Conservation (phyloP, 2,113 vertebrate species). For the Ariopsis seemanni region DNA sequence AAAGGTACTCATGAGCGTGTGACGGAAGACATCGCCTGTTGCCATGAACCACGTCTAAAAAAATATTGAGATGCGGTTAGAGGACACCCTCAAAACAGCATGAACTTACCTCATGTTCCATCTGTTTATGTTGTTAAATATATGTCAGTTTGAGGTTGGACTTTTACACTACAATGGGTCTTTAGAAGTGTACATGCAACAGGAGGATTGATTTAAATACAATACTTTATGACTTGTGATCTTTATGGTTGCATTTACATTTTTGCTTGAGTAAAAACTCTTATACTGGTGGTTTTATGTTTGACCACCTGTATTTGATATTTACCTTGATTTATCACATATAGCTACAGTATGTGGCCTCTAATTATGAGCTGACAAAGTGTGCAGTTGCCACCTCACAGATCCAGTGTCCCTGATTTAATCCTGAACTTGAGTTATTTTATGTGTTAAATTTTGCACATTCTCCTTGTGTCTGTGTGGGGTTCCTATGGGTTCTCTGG, state of each 20-base stretch:
- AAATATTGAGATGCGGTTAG: conserved; percentile 49
- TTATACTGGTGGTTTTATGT: not conserved
- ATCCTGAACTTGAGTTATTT: too few relatives aligned
- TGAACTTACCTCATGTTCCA: conserved; percentile 33
- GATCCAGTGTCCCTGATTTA: too few relatives aligned
- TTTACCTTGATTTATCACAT: conserved; percentile 13
- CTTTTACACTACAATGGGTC: not conserved
- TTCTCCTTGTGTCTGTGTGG: not conserved
- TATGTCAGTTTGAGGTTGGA: not conserved
- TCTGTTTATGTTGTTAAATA: conserved; percentile 36
- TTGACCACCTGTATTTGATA: not conserved
- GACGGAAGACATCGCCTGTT: conserved; percentile 18
- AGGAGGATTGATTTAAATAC: not conserved
- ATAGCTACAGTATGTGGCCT: not conserved
- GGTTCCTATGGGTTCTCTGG: not conserved
- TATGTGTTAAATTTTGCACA: not conserved
- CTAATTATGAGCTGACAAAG: not conserved
- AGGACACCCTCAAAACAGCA: conserved; percentile 43
- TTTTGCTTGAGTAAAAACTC: not conserved
- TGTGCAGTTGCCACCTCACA: not conserved
- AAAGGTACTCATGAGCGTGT: not conserved
- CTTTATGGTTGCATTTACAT: not conserved
- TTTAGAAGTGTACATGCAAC: not conserved
- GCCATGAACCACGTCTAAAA: conserved; percentile 17
- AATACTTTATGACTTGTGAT: too few relatives aligned